Conservation (phyloP, 2,113 vertebrate species). For the Pluvianellus socialis region DNA sequence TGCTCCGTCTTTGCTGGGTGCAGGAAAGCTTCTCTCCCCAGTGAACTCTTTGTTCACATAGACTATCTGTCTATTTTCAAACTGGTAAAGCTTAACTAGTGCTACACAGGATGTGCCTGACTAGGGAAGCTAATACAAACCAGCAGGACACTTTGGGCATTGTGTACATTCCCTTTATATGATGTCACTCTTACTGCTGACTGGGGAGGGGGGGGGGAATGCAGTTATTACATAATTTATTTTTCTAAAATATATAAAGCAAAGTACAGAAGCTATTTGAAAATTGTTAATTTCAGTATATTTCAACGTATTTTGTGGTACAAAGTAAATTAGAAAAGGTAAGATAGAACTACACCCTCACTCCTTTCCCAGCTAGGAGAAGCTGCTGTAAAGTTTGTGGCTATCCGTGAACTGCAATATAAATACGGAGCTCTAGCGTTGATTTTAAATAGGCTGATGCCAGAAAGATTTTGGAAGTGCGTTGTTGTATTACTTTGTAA, state of each 20-base stretch:
- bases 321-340: background rate
- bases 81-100: background rate
- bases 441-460: background rate
- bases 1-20: background rate
- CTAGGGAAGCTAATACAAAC: conserved; percentile 54
- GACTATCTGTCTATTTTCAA: background rate
- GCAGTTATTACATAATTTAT: background rate
- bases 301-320: background rate
- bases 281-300: background rate
- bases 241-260: background rate
- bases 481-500: background rate
- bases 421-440: background rate
- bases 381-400: background rate
- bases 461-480: background rate
- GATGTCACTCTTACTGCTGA: conserved; percentile 55
- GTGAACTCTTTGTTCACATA: background rate
- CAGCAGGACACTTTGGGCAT: conserved; percentile 44
- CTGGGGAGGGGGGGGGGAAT: background rate
- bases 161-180: conserved; percentile 60
- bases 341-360: background rate
- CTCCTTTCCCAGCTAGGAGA: background rate
- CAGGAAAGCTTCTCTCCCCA: background rate
- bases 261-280: background rate
- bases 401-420: background rate
- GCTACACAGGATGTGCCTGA: conserved; percentile 9